phyloP scores from a whole-genome alignment of 2,113 vertebrate genomes.

The Lichenostomus cassidix region DNA sequence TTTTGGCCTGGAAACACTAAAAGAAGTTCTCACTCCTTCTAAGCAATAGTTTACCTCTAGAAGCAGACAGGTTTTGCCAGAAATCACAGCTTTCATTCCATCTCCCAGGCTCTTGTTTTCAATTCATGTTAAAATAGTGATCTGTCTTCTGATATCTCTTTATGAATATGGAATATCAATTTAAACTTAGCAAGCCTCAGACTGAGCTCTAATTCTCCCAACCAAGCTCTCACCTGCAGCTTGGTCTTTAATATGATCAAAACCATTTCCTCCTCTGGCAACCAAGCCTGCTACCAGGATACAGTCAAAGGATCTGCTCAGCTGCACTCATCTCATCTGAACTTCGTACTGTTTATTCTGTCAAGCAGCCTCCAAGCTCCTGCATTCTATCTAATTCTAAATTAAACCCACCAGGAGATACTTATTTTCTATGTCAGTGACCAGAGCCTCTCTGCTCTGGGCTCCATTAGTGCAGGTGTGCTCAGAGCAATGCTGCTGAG shows the following conservation, averaged over 20 bases:
- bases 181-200: background rate
- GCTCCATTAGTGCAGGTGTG: background rate
- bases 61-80: background rate
- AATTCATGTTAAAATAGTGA: background rate
- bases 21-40: background rate
- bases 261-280: background rate
- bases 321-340: background rate
- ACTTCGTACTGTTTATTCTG: background rate
- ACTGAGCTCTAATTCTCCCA: background rate
- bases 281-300: background rate
- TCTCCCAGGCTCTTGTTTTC: background rate
- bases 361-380: background rate
- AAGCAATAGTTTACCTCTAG: background rate
- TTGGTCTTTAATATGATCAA: background rate
- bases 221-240: background rate
- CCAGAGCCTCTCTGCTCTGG: background rate
- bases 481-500: background rate
- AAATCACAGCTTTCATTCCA: background rate
- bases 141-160: background rate
- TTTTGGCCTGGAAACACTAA: background rate
- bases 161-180: background rate
- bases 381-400: background rate
- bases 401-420: background rate
- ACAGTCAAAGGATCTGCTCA: background rate
- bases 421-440: background rate